Conservation (phyloP, 2,797 vertebrate genomes). For the Muraenolepis orangiensis region DNA sequence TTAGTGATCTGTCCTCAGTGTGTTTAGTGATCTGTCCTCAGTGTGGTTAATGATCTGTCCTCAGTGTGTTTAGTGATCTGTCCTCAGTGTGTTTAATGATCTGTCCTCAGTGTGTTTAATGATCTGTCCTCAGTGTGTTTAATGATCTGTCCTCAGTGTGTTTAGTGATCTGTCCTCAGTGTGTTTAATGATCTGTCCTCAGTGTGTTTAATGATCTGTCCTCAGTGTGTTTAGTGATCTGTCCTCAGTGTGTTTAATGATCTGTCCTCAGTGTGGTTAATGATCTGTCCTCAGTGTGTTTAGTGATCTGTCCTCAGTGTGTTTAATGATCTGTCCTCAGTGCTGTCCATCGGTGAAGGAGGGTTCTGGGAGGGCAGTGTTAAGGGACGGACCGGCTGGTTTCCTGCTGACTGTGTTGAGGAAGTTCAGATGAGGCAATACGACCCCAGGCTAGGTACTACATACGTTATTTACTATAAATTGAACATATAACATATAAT, state of each 20-base stretch:
- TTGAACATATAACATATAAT: too few species aligned
- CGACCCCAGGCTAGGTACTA: slow-evolving; percentile 84
- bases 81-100: background rate
- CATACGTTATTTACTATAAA: too few species aligned
- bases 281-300: background rate
- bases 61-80: background rate
- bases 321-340: slow-evolving; percentile 45
- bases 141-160: slow-evolving; percentile 60
- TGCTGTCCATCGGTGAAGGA: slow-evolving; percentile 94
- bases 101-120: slow-evolving; percentile 62
- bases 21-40: slow-evolving; percentile 23
- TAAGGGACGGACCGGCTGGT: slow-evolving; percentile 96
- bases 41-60: too few species aligned
- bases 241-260: too few species aligned
- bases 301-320: too few species aligned
- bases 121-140: too few species aligned
- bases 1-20: too few species aligned
- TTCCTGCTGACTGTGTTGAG: slow-evolving; percentile 96
- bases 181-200: background rate
- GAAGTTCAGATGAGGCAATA: slow-evolving; percentile 98
- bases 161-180: background rate
- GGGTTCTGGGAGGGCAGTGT: slow-evolving; percentile 97
- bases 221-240: background rate
- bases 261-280: slow-evolving; percentile 61
- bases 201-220: too few species aligned